Conservation (phyloP, 2,113 vertebrate species). For the Nycticryphes semicollaris region DNA sequence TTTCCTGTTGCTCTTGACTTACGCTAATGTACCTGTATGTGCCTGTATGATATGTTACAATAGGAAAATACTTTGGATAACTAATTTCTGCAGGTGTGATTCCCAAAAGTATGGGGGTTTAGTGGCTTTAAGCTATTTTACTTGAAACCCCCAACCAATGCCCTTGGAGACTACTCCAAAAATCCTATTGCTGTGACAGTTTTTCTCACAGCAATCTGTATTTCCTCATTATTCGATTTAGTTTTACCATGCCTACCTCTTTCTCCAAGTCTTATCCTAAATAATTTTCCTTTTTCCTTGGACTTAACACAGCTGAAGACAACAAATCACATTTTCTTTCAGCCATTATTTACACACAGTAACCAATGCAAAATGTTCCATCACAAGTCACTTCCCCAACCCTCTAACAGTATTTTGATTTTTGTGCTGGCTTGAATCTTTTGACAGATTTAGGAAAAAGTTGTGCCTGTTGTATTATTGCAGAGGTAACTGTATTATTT, state of each 20-base stretch:
- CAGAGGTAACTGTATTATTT: background rate
- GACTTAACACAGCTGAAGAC: background rate
- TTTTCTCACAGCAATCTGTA: background rate
- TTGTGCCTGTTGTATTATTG: background rate
- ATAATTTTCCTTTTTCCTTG: background rate
- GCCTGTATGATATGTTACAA: background rate
- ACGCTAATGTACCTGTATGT: background rate
- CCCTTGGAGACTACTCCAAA: background rate
- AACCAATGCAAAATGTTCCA: background rate
- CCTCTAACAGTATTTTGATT: background rate
- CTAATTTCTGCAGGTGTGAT: background rate
- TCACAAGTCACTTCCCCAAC: background rate
- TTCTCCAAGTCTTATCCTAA: background rate
- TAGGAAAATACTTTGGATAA: background rate
- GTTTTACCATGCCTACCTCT: background rate
- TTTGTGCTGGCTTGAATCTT: background rate
- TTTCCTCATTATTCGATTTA: background rate
- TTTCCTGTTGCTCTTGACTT: background rate
- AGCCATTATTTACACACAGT: background rate
- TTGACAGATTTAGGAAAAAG: background rate
- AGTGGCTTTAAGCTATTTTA: background rate
- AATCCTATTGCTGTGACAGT: background rate
- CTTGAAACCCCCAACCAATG: background rate
- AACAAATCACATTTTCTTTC: background rate
- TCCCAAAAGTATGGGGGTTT: background rate